Evolutionary conservation across 35 echinoderm and acorn worm species (phyloP).

Genomic region (Amphiura filiformis): DNA sequence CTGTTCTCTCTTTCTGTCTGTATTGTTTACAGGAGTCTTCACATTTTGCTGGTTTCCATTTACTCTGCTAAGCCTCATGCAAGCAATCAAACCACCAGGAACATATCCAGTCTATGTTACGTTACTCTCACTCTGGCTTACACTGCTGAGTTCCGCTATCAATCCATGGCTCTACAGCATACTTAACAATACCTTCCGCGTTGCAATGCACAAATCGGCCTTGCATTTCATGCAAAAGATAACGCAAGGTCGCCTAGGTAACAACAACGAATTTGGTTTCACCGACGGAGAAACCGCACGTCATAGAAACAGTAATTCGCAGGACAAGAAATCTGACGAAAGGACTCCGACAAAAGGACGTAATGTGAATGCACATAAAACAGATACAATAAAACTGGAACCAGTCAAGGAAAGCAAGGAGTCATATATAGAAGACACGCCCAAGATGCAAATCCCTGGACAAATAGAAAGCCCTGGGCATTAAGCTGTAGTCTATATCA

Average conservation of each 20-base stretch:
- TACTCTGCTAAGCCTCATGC: slow-evolving; percentile 50
- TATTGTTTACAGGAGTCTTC: slow-evolving; percentile 70
- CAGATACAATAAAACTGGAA: background rate
- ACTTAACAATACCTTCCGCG: slow-evolving; percentile 77
- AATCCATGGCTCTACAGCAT: slow-evolving; percentile 93
- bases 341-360: background rate
- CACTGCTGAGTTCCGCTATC: slow-evolving; percentile 85
- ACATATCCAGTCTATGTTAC: slow-evolving; percentile 26
- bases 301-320: background rate
- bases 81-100: background rate
- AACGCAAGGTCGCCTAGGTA: background rate
- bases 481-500: background rate
- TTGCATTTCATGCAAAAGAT: background rate
- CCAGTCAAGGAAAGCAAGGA: background rate
- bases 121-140: slow-evolving; percentile 56
- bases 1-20: background rate
- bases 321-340: background rate
- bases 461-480: background rate
- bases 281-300: background rate
- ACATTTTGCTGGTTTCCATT: slow-evolving; percentile 87
- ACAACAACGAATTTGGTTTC: background rate
- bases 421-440: no score
- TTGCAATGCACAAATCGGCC: slow-evolving; percentile 39
- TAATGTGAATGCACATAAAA: background rate
- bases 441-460: background rate